These are phyloP conservation scores for Suillia variegata DNA, from an alignment of 2,888 invertebrate species.

Conservation along the genomic window DNA sequence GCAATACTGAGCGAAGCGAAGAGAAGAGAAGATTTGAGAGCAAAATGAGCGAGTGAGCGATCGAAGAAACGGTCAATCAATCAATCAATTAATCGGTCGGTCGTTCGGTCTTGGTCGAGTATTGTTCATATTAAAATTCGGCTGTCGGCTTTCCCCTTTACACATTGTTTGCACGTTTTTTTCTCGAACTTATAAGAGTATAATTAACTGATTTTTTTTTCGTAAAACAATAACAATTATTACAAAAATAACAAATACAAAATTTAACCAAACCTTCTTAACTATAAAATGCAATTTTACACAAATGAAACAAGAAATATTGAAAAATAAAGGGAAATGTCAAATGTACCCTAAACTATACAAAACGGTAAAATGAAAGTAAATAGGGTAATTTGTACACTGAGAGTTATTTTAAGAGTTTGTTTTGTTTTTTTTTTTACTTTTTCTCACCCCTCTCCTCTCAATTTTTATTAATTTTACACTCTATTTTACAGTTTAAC, in stretches of 20 bases:
- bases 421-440: too few species aligned
- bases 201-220: slow-evolving; percentile 28
- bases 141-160: slow-evolving; percentile 64
- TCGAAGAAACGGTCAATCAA: too few species aligned
- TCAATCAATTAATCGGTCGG: too few species aligned
- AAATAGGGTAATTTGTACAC: slow-evolving; percentile 1
- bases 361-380: slow-evolving; percentile 30
- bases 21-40: neutral
- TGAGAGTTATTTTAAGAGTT: too few species aligned
- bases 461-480: too few species aligned
- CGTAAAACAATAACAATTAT: slow-evolving; percentile 35
- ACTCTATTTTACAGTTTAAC: too few species aligned
- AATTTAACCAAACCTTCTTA: slow-evolving; percentile 39
- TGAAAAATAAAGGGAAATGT: slow-evolving; percentile 32
- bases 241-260: slow-evolving; percentile 44
- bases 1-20: neutral
- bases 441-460: too few species aligned
- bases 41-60: neutral
- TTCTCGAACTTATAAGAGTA: slow-evolving; percentile 37
- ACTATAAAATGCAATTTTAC: slow-evolving; percentile 17
- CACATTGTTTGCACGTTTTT: slow-evolving; percentile 64
- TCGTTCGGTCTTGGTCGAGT: neutral
- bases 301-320: slow-evolving; percentile 35
- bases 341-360: slow-evolving; percentile 25
- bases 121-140: slow-evolving; percentile 40